Evolutionary conservation across 2,888 invertebrate species (phyloP).

Genomic region (Hypercompe scribonia): DNA sequence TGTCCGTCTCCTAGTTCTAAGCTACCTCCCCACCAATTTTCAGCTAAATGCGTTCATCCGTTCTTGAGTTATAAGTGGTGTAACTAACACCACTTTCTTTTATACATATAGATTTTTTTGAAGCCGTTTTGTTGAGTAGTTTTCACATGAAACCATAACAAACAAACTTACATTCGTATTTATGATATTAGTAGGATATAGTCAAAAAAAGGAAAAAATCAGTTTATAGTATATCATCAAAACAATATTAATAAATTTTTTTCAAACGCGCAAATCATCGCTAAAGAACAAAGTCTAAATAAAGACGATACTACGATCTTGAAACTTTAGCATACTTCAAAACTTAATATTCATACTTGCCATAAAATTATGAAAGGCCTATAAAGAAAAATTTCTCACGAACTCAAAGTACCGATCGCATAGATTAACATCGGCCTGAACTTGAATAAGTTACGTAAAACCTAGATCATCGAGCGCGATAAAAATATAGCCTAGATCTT

Average conservation of each 20-base stretch:
- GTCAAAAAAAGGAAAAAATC: background rate
- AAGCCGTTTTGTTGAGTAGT: too few relatives aligned
- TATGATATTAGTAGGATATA: too few relatives aligned
- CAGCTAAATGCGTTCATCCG: too few relatives aligned
- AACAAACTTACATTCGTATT: too few relatives aligned
- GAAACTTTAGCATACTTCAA: slow-evolving; percentile 38
- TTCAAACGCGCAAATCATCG: slow-evolving; percentile 1
- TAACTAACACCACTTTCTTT: too few relatives aligned
- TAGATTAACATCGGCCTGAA: slow-evolving; percentile 68
- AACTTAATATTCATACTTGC: slow-evolving; percentile 39
- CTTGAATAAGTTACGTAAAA: slow-evolving; percentile 69
- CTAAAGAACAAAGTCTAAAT: slow-evolving; percentile 4
- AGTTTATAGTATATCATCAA: background rate
- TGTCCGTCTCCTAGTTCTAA: too few relatives aligned
- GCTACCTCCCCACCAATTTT: too few relatives aligned
- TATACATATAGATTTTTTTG: too few relatives aligned
- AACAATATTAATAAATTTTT: slow-evolving; percentile 4
- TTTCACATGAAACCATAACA: too few relatives aligned
- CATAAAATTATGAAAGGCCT: slow-evolving; percentile 44
- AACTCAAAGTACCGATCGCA: slow-evolving; percentile 51
- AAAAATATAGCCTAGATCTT: slow-evolving; percentile 71
- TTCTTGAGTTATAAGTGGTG: too few relatives aligned
- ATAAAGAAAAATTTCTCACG: slow-evolving; percentile 45
- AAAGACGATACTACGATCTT: slow-evolving; percentile 17
- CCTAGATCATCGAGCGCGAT: slow-evolving; percentile 67